Evolutionary conservation across 2,888 invertebrate species (phyloP).

Genomic region (Parnassius mnemosyne): DNA sequence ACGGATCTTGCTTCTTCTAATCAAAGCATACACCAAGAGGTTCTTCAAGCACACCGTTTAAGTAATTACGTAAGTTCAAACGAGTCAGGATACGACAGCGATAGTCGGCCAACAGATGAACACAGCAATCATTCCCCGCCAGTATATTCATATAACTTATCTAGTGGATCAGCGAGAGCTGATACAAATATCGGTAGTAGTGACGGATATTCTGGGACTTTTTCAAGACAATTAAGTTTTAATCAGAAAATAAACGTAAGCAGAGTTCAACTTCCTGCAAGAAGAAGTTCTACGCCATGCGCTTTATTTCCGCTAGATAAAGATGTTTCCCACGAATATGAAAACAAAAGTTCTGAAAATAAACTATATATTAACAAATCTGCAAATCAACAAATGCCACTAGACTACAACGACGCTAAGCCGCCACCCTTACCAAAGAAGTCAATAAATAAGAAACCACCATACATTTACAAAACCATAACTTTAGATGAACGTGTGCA

Average conservation of each 20-base stretch:
- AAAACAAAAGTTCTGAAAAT: slow-evolving; percentile 43
- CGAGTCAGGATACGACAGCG: slow-evolving; percentile 91
- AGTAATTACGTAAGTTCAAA: slow-evolving; percentile 90
- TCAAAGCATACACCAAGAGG: slow-evolving; percentile 81
- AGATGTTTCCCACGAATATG: slow-evolving; percentile 55
- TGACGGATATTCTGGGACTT: slow-evolving; percentile 45
- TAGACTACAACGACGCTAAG: slow-evolving; percentile 64
- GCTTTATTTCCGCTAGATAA: slow-evolving; percentile 70
- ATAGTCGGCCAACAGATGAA: slow-evolving; percentile 82
- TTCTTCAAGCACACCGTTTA: slow-evolving; percentile 82
- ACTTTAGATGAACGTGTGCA: slow-evolving; percentile 74
- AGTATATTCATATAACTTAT: slow-evolving; percentile 71
- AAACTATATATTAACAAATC: slow-evolving; percentile 44
- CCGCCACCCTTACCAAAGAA: slow-evolving; percentile 75
- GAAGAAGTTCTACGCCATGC: slow-evolving; percentile 74
- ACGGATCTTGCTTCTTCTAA: slow-evolving; percentile 66
- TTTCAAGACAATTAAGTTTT: slow-evolving; percentile 69
- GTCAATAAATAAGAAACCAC: slow-evolving; percentile 64
- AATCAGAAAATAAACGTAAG: slow-evolving; percentile 71
- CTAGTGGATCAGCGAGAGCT: slow-evolving; percentile 48
- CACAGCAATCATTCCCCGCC: slow-evolving; percentile 79
- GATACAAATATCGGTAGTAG: slow-evolving; percentile 50
- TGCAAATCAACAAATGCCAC: slow-evolving; percentile 33
- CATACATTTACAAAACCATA: slow-evolving; percentile 70
- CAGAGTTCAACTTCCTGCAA: slow-evolving; percentile 63